Base-by-base conservation (phyloP, 1,140 invertebrate genomes). In the Ceratitis capitata region DNA sequence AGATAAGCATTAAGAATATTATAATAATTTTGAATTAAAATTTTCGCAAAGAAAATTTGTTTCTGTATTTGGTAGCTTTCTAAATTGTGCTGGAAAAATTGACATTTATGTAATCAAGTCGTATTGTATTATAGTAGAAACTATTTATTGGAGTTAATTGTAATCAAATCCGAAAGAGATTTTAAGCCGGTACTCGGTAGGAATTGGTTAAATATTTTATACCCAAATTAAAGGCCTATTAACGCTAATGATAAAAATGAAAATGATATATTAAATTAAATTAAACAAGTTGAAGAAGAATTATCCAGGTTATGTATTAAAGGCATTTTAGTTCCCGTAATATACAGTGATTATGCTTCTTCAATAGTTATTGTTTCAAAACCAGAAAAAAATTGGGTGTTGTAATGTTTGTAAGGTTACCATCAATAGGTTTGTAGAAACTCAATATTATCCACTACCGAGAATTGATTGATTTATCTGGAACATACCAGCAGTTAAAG, bases 201-300 rank as follows among this genome's bases (percentile, higher is more conserved):
- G 35, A 74, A 42, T 74, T 74, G 64, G 64, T 74, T 74, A 74
- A 74, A 74, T 74, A 32, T 74, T 39, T 74, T 74, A 42, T 74
- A 74, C 39, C 64, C 64, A 74, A 74, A 74, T 16, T 74, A 32
- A 32, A 74, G 64, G 35, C 29, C 53, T 56, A 56, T 56, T 56
- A 56, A 56, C n/a, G 53, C 19, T 19, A 56, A 19, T 16, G 53
- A 19, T 56, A 56, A n/a, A 56, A 56, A n/a, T n/a, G 53, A 56
- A n/a, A 19, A 14, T 56, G 53, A 56, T 56, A n/a, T 56, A 5
- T 32, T 42, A 32, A 32, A 32, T 19, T n/a, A 56, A 56, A 56
- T 56, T 19, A 56, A 56, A 56, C 53, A 56, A 56, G 53, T 56
- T 10, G 53, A 56, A 56, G 53, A 56, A 19, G 53, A 56, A 10